These are phyloP conservation scores for Eufriesea mexicana DNA, from an alignment of 1,140 invertebrate species.

Conservation along the genomic window DNA sequence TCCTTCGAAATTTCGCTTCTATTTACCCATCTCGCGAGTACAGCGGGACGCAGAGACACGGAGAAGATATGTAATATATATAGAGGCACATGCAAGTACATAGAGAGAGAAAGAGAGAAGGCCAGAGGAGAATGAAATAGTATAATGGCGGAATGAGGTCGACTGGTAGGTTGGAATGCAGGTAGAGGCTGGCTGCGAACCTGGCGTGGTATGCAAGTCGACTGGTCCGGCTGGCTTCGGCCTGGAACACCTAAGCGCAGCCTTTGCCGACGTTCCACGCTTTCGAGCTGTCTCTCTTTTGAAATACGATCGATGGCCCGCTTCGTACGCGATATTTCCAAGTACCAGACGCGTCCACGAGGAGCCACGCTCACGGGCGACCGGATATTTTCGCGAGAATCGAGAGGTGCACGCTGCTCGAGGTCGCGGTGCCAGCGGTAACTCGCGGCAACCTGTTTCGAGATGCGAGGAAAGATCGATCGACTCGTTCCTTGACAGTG, in stretches of 20 bases:
- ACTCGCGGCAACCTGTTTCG: not conserved
- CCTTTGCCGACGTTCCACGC: conserved; percentile 38
- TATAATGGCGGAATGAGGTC: conserved; percentile 78
- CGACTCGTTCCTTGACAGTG: not conserved
- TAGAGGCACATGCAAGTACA: conserved; percentile 48
- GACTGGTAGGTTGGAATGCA: conserved; percentile 78
- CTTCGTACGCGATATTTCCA: not conserved
- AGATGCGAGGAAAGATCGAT: not conserved
- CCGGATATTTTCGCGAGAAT: conserved; percentile 8
- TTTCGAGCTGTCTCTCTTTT: conserved; percentile 35
- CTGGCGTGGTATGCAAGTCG: conserved; percentile 70
- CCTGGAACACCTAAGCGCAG: conserved; percentile 47
- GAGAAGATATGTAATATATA: conserved; percentile 15
- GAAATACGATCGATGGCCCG: conserved; percentile 41
- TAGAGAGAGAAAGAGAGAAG: conserved; percentile 48
- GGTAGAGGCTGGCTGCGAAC: conserved; percentile 73
- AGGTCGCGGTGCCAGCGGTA: too few species aligned
- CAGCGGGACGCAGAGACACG: not conserved
- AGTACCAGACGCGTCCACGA: not conserved
- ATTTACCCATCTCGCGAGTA: not conserved
- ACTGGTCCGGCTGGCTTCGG: conserved; percentile 52
- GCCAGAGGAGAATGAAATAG: conserved; percentile 72
- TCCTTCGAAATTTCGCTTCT: conserved; percentile 27
- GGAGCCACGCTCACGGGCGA: not conserved
- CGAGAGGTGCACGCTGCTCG: not conserved